Evolutionary conservation across 1,140 invertebrate genomes (phyloP).

Genomic region (Lepidurus arcticus): DNA sequence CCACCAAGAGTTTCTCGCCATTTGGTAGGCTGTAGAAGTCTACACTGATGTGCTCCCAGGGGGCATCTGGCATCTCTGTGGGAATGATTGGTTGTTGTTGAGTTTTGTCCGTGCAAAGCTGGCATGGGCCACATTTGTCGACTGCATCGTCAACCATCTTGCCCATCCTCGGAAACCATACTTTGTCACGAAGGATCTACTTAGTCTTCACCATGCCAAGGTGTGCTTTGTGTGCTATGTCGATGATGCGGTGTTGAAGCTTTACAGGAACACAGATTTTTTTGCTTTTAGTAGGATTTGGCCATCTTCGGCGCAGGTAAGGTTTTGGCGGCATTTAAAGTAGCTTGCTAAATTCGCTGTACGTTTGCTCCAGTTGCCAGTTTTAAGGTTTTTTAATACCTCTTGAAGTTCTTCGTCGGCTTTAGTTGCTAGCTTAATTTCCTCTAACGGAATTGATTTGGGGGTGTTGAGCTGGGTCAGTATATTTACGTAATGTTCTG

Average conservation of each 20-base stretch:
- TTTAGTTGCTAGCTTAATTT: not conserved
- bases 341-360: not conserved
- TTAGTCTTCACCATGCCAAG: slow-evolving; percentile 39
- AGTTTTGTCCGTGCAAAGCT: slow-evolving; percentile 28
- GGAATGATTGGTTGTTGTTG: slow-evolving; percentile 4
- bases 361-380: slow-evolving; percentile 17
- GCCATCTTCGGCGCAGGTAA: not conserved
- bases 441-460: not conserved
- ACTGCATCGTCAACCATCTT: slow-evolving; percentile 37
- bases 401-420: not conserved
- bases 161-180: slow-evolving; percentile 42
- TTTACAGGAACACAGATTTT: slow-evolving; percentile 37
- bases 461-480: not conserved
- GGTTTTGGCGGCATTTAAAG: not conserved
- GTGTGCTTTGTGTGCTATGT: slow-evolving; percentile 37
- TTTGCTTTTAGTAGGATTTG: not conserved
- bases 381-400: not conserved
- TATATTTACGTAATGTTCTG: slow-evolving; percentile 25
- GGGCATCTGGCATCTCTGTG: slow-evolving; percentile 28
- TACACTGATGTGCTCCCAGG: slow-evolving; percentile 30
- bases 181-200: slow-evolving; percentile 39
- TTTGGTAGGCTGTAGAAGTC: slow-evolving; percentile 29
- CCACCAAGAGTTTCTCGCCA: slow-evolving; percentile 25
- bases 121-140: slow-evolving; percentile 39
- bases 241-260: slow-evolving; percentile 35